Evolutionary conservation across 2,113 vertebrate genomes (phyloP).

Genomic region (Triplophysa rosa): DNA sequence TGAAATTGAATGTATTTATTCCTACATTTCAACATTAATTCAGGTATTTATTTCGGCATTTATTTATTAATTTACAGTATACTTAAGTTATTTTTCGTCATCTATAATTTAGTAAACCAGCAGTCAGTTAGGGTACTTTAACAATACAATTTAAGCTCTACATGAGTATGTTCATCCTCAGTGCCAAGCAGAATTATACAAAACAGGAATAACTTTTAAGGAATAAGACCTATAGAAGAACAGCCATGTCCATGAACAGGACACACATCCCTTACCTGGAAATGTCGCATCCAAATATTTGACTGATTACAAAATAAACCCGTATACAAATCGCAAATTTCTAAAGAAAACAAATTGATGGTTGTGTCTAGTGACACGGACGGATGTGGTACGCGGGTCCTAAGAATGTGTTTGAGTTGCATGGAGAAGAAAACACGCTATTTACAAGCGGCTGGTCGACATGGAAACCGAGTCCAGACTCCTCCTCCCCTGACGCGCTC

Average conservation of each 20-base stretch:
- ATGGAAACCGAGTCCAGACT: constrained; percentile 61
- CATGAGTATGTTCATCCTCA: neutral
- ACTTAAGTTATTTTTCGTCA: too few species aligned
- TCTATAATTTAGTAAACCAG: too few species aligned
- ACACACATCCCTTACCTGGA: neutral
- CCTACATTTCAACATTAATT: too few species aligned
- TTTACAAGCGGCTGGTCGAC: constrained; percentile 56
- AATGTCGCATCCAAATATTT: constrained; percentile 12
- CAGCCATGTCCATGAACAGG: neutral
- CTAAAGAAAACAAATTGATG: neutral
- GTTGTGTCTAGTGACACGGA: neutral
- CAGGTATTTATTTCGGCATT: too few species aligned
- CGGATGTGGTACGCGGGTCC: neutral
- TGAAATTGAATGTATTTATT: too few species aligned
- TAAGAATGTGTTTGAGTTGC: constrained; percentile 31
- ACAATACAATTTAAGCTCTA: neutral
- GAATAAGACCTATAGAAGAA: neutral
- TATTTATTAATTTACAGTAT: too few species aligned
- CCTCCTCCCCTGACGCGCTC: constrained; percentile 47
- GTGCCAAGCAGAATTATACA: neutral
- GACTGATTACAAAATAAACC: neutral
- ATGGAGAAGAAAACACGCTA: constrained; percentile 34
- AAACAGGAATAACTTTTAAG: neutral
- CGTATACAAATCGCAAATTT: neutral
- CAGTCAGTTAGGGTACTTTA: neutral